These are phyloP conservation scores for Seriola quinqueradiata DNA, from an alignment of 2,113 vertebrate genomes.

Conservation along the genomic window DNA sequence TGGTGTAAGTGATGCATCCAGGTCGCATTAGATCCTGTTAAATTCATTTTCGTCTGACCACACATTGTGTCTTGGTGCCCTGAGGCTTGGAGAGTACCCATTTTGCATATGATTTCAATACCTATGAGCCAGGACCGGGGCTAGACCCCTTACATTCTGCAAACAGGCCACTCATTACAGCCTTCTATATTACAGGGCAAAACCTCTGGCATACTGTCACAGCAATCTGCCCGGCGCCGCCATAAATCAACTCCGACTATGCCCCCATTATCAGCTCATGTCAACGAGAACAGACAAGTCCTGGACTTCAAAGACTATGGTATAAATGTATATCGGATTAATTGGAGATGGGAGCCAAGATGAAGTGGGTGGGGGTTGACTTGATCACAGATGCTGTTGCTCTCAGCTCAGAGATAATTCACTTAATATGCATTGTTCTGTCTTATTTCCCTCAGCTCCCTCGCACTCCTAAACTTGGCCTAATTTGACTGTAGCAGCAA, in stretches of 20 bases:
- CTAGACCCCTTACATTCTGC: slow-evolving; percentile 31
- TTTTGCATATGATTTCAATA: slow-evolving; percentile 67
- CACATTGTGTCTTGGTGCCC: slow-evolving; percentile 66
- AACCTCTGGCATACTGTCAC: slow-evolving; percentile 72
- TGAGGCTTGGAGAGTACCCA: slow-evolving; percentile 42
- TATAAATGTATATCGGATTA: slow-evolving; percentile 42
- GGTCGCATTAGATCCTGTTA: slow-evolving; percentile 76
- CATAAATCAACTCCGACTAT: slow-evolving; percentile 72
- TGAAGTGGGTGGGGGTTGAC: slow-evolving; percentile 25
- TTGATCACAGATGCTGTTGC: slow-evolving; percentile 42
- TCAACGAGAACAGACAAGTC: slow-evolving; percentile 70
- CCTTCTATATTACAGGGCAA: slow-evolving; percentile 61
- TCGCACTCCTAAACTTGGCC: slow-evolving; percentile 43
- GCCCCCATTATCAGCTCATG: slow-evolving; percentile 63
- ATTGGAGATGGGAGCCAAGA: slow-evolving; percentile 51
- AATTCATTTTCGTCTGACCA: slow-evolving; percentile 79
- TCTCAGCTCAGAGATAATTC: slow-evolving; percentile 72
- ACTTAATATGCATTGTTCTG: slow-evolving; percentile 66
- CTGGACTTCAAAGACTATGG: slow-evolving; percentile 48
- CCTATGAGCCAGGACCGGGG: slow-evolving; percentile 56
- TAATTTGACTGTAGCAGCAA: slow-evolving; percentile 57
- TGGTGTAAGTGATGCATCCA: slow-evolving; percentile 41
- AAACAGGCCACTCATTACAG: slow-evolving; percentile 72
- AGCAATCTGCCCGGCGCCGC: slow-evolving; percentile 64
- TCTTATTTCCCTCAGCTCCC: slow-evolving; percentile 54